Evolutionary conservation across 1,140 invertebrate genomes (phyloP), one percentile per base, ranked within the genome.

Genomic region (Coptotermes formosanus): DNA sequence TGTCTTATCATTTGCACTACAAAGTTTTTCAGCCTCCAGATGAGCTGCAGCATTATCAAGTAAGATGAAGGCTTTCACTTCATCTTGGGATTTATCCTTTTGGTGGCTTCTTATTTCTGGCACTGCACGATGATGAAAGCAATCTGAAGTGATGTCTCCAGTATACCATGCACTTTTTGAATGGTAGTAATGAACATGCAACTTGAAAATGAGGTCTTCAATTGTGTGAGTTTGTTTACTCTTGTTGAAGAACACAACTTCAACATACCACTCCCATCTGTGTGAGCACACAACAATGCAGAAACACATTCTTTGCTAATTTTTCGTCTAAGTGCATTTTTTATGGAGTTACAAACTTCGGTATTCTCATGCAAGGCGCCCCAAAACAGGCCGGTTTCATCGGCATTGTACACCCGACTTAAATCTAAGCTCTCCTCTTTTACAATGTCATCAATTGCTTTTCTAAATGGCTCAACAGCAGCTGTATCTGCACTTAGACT

Each of bases 31-130:
- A 12, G 25, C 83, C 14, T 43, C 83, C 12, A 38, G 83, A 45
- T 84, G 83, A 32, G 83, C 43, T 84, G 83, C 14, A 43, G 83
- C 83, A 43, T 84, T 84, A 19, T 55, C 52, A 9, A 55, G 52
- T 55, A 55, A 9, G 19, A 55, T 55, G 9, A 55, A 11, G 9
- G 83, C 83, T 43, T n/a, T 84, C 30, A 45, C 83, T 84, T 84
- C 83, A 84, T 84, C 48, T 84, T 11, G 12, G 30, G 43, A n/a
- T 43, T 84, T n/a, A 45, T 84, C 9, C n/a, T 84, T 44, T n/a
- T n/a, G n/a, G n/a, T n/a, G n/a, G n/a, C n/a, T n/a, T 84, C 44
- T 84, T 11, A 84, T 84, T 45, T 25, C 83, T 11, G 83, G 48
- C 44, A 84, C 83, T 43, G 83, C 83, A 12, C 43, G 14, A 12